phyloP scores from a whole-genome alignment of 2,113 vertebrate genomes.

The Scartelaos histophorus region DNA sequence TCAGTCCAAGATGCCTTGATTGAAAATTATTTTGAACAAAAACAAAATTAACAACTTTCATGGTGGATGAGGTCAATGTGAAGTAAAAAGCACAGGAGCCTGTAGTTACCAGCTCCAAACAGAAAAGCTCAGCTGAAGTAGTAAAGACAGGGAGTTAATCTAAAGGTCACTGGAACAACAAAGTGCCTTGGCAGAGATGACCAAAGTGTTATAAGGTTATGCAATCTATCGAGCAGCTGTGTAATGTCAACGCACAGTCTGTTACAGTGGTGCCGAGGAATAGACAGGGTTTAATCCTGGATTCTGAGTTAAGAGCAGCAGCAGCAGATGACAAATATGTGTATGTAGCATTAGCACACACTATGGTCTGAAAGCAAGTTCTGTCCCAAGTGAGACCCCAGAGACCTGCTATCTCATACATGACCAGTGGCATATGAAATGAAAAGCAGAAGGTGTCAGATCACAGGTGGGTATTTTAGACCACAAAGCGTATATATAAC shows the following conservation, averaged over 20 bases:
- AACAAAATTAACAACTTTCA: background rate
- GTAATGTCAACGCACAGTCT: constrained; percentile 26
- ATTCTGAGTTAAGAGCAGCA: constrained; percentile 8
- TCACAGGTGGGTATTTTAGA: constrained; percentile 9
- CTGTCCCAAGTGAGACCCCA: constrained; percentile 30
- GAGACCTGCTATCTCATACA: constrained; percentile 43
- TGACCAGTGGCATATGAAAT: constrained; percentile 50
- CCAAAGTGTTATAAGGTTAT: constrained; percentile 48
- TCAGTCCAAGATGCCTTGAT: background rate
- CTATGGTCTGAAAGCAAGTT: constrained; percentile 28
- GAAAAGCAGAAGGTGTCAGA: background rate
- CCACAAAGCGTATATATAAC: background rate
- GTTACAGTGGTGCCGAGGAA: constrained; percentile 16
- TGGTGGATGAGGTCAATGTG: background rate
- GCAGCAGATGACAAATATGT: background rate
- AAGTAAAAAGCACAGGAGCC: background rate
- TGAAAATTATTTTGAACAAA: background rate
- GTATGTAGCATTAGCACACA: background rate
- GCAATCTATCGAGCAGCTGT: constrained; percentile 34
- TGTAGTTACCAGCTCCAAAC: constrained; percentile 21
- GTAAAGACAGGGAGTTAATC: constrained; percentile 31
- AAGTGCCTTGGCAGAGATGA: constrained; percentile 35
- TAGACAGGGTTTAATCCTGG: constrained; percentile 16
- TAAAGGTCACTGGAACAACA: constrained; percentile 48
- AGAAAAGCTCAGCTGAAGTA: constrained; percentile 29